Percentiles rank a stretch among this genome's conserved stretches.
Evolutionary conservation across 1,140 invertebrate genomes (phyloP).

Genomic region (Orius laevigatus): DNA sequence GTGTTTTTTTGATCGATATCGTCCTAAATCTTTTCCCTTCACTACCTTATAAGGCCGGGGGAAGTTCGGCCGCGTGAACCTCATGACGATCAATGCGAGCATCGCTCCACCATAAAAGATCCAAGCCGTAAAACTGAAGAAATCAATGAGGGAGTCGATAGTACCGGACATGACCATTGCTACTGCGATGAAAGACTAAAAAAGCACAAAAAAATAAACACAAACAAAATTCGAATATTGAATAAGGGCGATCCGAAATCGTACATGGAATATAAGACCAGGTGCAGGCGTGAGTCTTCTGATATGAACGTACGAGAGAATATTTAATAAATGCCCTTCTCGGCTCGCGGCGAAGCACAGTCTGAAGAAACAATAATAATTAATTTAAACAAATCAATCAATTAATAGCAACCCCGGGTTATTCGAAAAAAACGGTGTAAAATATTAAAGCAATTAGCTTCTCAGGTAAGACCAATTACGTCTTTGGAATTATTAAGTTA

Average conservation of each 20-base stretch:
- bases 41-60: constrained; percentile 73
- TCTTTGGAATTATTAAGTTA: too few species aligned
- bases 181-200: constrained; percentile 51
- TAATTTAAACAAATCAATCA: too few species aligned
- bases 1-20: too few species aligned
- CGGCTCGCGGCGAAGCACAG: constrained; percentile 88
- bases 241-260: not conserved
- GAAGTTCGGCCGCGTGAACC: constrained; percentile 71
- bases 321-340: constrained; percentile 82
- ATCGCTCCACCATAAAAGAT: constrained; percentile 87
- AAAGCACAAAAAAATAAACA: constrained; percentile 16
- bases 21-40: too few species aligned
- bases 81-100: constrained; percentile 73
- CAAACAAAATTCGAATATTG: not conserved
- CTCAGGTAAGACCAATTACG: too few species aligned
- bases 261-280: constrained; percentile 92
- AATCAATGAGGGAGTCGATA: constrained; percentile 80
- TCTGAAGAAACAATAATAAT: constrained; percentile 29
- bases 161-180: constrained; percentile 78
- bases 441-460: too few species aligned
- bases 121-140: constrained; percentile 92
- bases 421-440: constrained; percentile 2
- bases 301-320: constrained; percentile 87
- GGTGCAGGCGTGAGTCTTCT: constrained; percentile 80
- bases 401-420: not conserved